phyloP scores from a whole-genome alignment of 2,113 vertebrate genomes.

The human region GRCh38 chr3:114811001-114811500 shows the following conservation, averaged over 20 bases:
- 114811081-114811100: not conserved
- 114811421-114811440: slow-evolving; percentile 62
- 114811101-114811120: not conserved
- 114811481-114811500: slow-evolving; percentile 34
- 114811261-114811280: not conserved
- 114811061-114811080: not conserved
- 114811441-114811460: slow-evolving; percentile 34
- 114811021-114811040: not conserved
- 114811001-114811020: not conserved
- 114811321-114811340: not conserved
- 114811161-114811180: not conserved
- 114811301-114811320: slow-evolving; percentile 37
- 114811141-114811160: not conserved
- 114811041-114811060: not conserved
- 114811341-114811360: not conserved
- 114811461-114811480: slow-evolving; percentile 57
- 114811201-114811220: not conserved
- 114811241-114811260: not conserved
- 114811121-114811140: slow-evolving; percentile 21
- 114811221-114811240: not conserved
- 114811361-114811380: slow-evolving; percentile 48
- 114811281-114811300: slow-evolving; percentile 5
- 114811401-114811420: slow-evolving; percentile 19
- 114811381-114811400: slow-evolving; percentile 37
- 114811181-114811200: not conserved